Evolutionary conservation across 2,888 invertebrate species (phyloP).

Genomic region (Pseudoips prasinana): DNA sequence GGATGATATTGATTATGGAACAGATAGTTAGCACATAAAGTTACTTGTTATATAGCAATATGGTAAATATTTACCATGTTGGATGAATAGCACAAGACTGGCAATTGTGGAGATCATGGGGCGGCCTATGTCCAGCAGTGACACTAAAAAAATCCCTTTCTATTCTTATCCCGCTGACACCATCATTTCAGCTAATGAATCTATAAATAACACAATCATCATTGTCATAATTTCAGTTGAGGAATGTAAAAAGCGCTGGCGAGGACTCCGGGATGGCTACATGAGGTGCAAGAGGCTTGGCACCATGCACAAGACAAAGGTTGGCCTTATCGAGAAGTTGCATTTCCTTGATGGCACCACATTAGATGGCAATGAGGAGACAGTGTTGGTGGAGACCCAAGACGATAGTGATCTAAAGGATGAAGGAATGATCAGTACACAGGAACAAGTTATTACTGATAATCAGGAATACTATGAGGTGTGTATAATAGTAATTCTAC

Average conservation of each 20-base stretch:
- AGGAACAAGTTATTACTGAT: slow-evolving; percentile 66
- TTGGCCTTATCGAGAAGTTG: slow-evolving; percentile 60
- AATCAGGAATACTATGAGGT: slow-evolving; percentile 77
- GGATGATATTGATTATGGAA: too few species aligned
- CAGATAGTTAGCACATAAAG: too few species aligned
- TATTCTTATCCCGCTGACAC: too few species aligned
- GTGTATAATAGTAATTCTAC: slow-evolving; percentile 5
- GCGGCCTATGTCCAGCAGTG: too few species aligned
- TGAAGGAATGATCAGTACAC: slow-evolving; percentile 37
- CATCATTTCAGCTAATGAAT: too few species aligned
- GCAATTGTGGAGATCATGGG: too few species aligned
- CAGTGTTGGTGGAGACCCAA: slow-evolving; percentile 27
- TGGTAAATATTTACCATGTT: too few species aligned
- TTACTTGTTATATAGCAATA: too few species aligned
- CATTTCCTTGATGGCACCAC: slow-evolving; percentile 54
- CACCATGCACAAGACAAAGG: slow-evolving; percentile 57
- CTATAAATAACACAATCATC: too few species aligned
- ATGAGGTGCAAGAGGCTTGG: slow-evolving; percentile 72
- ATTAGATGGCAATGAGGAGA: slow-evolving; percentile 36
- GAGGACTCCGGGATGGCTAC: slow-evolving; percentile 78
- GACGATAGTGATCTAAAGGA: slow-evolving; percentile 22
- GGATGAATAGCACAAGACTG: too few species aligned
- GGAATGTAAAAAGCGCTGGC: slow-evolving; percentile 81
- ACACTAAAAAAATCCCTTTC: too few species aligned
- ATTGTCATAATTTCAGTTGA: slow-evolving; percentile 67